Conservation (phyloP, 2,797 vertebrate genomes). For the Pempheris klunzingeri region DNA sequence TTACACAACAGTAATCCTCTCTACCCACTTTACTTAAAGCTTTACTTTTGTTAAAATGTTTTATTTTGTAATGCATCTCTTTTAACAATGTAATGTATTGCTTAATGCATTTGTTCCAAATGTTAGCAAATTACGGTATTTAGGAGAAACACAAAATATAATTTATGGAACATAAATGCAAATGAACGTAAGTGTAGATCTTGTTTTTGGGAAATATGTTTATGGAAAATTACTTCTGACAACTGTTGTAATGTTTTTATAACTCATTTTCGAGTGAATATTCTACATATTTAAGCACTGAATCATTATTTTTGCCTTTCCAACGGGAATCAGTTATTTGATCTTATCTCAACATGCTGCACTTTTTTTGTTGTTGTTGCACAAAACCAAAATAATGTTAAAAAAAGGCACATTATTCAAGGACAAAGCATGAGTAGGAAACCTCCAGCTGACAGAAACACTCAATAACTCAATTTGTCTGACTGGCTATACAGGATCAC, state of each 20-base stretch:
- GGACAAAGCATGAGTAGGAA: neutral
- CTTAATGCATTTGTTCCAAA: neutral
- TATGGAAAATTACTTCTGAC: neutral
- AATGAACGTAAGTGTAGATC: neutral
- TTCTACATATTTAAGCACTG: neutral
- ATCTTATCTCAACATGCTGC: neutral
- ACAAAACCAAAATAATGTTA: neutral
- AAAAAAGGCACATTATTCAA: neutral
- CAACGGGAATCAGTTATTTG: neutral
- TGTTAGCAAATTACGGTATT: neutral
- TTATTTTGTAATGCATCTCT: neutral
- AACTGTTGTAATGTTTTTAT: neutral
- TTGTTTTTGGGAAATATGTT: neutral
- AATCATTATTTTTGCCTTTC: neutral
- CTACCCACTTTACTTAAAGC: neutral
- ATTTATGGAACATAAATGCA: neutral
- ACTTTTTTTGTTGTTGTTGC: neutral
- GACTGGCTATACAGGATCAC: conserved; percentile 8
- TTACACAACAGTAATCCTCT: neutral
- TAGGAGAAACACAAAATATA: neutral
- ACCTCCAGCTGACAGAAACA: neutral
- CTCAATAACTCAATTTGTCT: neutral
- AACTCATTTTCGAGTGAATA: neutral
- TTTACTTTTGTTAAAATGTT: neutral
- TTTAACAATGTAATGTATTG: neutral